Evolutionary conservation across 2,113 vertebrate genomes (phyloP), one percentile per base, ranked within the genome.

Genomic region (Neolamprologus devosi): DNA sequence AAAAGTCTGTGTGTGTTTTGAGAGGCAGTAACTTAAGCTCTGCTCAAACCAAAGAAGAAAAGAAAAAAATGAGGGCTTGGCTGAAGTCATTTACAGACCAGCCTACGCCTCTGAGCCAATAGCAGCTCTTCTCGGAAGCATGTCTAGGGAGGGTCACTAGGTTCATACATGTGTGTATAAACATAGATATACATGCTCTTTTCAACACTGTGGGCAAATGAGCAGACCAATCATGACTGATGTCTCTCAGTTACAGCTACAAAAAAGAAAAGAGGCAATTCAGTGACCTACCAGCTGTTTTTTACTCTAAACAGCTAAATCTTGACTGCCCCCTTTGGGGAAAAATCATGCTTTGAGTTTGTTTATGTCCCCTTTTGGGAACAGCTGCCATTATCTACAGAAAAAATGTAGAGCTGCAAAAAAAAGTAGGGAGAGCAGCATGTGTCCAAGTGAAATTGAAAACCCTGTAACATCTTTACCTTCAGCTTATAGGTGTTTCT

Each of bases 401-500:
- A 45, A 45, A 70, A 42, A 68, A 80, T 8, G 2, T 17, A 73
- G 21, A 75, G 65, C 4, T 75, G 58, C 81, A 13, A 42, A 70
- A 16, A 16, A 73, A 26, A 19, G 23, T 13, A 47, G 9, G 6
- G 26, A 30, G 6, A 78, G 11, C 23, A 79, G 65, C 7, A n/a
- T 89, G 54, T 70, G 78, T 63, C 75, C 9, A 10, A 54, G 84
- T 53, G 54, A 68, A 86, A 88, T 84, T 14, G 58, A 87, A 84
- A 75, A 53, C 35, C 78, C 80, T 89, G 51, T 86, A 82, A 92
- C 85, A 90, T 91, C 82, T 85, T 93, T 84, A 87, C 89, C 90
- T 95, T 93, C 91, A 80, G 60, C 93, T 91, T 33, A 92, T 28
- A 93, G 88, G 57, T 60, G 57, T 75, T 47, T 68, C 30, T 53